Evolutionary conservation across 2,888 invertebrate species (phyloP).

Genomic region (Acleris literana): DNA sequence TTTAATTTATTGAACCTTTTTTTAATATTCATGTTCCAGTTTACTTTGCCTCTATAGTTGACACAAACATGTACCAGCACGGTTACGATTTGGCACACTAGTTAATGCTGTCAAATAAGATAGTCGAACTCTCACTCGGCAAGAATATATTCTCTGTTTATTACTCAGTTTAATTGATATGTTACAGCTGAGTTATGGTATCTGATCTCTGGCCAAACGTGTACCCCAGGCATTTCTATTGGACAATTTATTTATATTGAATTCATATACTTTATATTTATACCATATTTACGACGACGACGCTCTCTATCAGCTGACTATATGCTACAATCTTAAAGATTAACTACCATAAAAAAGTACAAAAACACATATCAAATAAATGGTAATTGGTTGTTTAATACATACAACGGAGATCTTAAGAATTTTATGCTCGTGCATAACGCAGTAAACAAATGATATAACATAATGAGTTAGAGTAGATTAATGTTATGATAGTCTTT

Average conservation of each 20-base stretch:
- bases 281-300: conserved; percentile 42
- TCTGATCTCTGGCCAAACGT: conserved; percentile 65
- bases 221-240: conserved; percentile 72
- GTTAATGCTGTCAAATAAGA: conserved; percentile 5
- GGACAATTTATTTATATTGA: conserved; percentile 78
- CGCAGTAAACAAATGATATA: not conserved
- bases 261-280: conserved; percentile 59
- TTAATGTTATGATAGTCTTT: conserved; percentile 6
- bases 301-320: conserved; percentile 61
- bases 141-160: conserved; percentile 56
- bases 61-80: no score
- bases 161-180: conserved; percentile 77
- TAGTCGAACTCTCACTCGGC: conserved; percentile 47
- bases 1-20: no score
- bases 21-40: no score
- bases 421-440: conserved; percentile 9
- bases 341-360: conserved; percentile 2
- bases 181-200: conserved; percentile 76
- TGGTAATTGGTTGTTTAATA: conserved; percentile 4
- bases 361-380: conserved; percentile 17
- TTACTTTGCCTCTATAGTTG: no score
- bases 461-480: conserved; percentile 8
- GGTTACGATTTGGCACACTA: not conserved
- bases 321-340: conserved; percentile 43
- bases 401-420: not conserved